A percentile compares a stretch with the other conserved stretches of the same genome.
phyloP scores from a whole-genome alignment of 2,797 vertebrate species.

The Danio aesculapii region DNA sequence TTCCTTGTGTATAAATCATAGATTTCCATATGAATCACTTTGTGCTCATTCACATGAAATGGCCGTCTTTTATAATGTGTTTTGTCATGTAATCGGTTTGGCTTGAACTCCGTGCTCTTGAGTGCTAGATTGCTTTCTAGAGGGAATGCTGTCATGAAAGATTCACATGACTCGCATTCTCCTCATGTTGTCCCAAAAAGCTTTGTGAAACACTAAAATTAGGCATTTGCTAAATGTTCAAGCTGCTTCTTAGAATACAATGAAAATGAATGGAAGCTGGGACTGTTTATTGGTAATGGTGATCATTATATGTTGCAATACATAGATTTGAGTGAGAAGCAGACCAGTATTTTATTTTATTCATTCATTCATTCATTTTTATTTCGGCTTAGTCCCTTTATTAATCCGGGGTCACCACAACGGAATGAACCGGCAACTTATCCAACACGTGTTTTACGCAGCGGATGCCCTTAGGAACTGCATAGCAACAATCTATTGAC shows the following conservation, averaged over 20 bases:
- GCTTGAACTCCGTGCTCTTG: background rate
- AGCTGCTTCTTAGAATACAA: background rate
- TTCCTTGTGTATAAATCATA: constrained; percentile 55
- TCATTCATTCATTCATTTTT: no score
- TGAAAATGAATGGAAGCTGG: background rate
- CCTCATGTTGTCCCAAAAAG: constrained; percentile 19
- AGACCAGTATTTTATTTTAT: no score
- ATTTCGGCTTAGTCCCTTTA: no score
- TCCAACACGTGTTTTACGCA: no score
- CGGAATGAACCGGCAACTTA: no score
- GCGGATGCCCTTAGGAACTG: no score
- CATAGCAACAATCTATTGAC: no score
- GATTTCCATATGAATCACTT: constrained; percentile 17
- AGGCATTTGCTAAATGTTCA: background rate
- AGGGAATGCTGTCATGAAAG: constrained; percentile 12
- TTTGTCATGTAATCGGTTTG: background rate
- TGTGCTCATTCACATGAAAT: background rate
- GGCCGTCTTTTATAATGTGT: background rate
- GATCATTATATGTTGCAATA: background rate
- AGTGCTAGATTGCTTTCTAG: constrained; percentile 23
- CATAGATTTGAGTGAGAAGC: no score
- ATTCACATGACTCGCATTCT: constrained; percentile 8
- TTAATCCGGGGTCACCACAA: no score
- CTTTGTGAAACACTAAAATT: background rate
- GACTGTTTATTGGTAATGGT: background rate